phyloP scores from a whole-genome alignment of 2,888 invertebrate species.

The Agrochola litura region DNA sequence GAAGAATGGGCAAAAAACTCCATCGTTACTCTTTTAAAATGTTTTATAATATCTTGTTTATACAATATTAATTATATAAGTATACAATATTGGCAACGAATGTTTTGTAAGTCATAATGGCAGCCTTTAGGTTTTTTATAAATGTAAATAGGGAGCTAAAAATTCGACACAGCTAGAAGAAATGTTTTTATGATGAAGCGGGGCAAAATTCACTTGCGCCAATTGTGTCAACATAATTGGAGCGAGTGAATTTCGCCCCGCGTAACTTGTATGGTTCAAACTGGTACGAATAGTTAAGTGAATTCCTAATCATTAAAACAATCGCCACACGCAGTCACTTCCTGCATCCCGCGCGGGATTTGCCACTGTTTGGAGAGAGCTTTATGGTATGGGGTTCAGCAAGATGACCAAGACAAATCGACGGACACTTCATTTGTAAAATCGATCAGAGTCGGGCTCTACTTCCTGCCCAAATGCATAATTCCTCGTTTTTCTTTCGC shows the following conservation, averaged over 20 bases:
- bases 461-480: constrained; percentile 20
- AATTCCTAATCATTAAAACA: neutral
- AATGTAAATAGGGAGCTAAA: too few relatives aligned
- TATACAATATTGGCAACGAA: too few relatives aligned
- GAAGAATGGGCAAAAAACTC: too few relatives aligned
- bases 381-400: neutral
- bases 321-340: neutral
- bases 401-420: constrained; percentile 11
- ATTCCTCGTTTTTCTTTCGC: constrained; percentile 17
- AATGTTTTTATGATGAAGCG: neutral
- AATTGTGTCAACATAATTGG: neutral
- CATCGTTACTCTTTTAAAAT: too few relatives aligned
- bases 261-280: neutral
- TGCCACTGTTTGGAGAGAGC: neutral
- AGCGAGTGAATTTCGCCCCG: too few relatives aligned
- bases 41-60: too few relatives aligned
- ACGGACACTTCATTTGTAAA: constrained; percentile 24
- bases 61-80: too few relatives aligned
- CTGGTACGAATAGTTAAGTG: neutral
- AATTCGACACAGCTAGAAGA: too few relatives aligned
- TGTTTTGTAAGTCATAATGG: too few relatives aligned
- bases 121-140: too few relatives aligned
- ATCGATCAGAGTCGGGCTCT: constrained; percentile 12
- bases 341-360: too few relatives aligned
- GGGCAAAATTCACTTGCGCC: too few relatives aligned